A percentile compares a stretch with the other conserved stretches of the same genome.
phyloP scores from a whole-genome alignment of 2,888 invertebrate genomes.

The Drosophila monieri region DNA sequence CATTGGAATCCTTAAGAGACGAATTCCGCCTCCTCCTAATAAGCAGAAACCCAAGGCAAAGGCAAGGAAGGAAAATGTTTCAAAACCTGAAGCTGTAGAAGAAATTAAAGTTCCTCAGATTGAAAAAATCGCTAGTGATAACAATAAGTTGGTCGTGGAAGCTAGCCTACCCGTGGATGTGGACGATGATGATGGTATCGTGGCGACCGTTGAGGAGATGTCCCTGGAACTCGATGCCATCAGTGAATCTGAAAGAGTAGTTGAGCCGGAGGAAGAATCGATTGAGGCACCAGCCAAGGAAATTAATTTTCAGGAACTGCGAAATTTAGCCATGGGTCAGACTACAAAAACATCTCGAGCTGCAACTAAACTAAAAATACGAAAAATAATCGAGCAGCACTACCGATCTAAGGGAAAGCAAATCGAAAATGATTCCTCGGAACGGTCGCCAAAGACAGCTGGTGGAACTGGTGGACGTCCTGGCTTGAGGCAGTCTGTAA shows the following conservation, averaged over 20 bases:
- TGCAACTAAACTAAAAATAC: constrained; percentile 81
- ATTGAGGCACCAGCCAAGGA: constrained; percentile 63
- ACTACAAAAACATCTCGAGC: constrained; percentile 73
- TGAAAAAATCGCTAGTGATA: constrained; percentile 6
- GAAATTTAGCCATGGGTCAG: constrained; percentile 80
- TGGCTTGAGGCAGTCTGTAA: constrained; percentile 71
- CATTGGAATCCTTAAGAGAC: constrained; percentile 89
- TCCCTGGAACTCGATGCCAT: constrained; percentile 54
- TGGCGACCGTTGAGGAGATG: constrained; percentile 66
- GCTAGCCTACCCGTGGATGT: constrained; percentile 20
- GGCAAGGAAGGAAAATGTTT: constrained; percentile 7
- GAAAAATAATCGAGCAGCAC: constrained; percentile 80
- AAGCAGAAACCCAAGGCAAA: constrained; percentile 8
- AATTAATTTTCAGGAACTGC: constrained; percentile 81
- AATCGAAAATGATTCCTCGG: constrained; percentile 78
- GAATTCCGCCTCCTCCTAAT: constrained; percentile 61
- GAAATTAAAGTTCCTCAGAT: constrained; percentile 1
- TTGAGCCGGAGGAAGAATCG: constrained; percentile 19
- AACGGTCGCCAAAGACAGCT: constrained; percentile 34
- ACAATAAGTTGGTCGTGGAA: constrained; percentile 8
- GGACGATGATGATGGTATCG: constrained; percentile 76
- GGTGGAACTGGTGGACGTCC: constrained; percentile 13
- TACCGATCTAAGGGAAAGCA: constrained; percentile 80
- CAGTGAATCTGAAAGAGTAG: constrained; percentile 8
- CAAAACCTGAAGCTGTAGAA: background rate